A percentile compares a stretch with the other conserved stretches of the same genome.
Conservation (phyloP, 2,888 invertebrate genomes). For the Nephrotoma flavescens region DNA sequence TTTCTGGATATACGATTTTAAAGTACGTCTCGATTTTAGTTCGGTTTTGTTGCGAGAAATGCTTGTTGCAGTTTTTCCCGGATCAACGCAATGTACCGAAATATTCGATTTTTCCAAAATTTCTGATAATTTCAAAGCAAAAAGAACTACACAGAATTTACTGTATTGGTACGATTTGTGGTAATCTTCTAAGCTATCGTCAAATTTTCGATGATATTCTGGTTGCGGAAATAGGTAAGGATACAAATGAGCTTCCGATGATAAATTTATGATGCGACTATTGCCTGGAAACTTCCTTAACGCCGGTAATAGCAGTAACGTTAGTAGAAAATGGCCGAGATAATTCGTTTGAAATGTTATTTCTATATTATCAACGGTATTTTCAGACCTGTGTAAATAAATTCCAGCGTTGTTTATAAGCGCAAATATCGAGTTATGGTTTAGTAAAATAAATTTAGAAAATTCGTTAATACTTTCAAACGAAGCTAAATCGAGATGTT, state of each 20-base stretch:
- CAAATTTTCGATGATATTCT: slow-evolving; percentile 10
- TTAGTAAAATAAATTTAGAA: slow-evolving; percentile 21
- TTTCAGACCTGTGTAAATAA: slow-evolving; percentile 34
- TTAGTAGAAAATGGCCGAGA: slow-evolving; percentile 34
- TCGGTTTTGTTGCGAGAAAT: slow-evolving; percentile 29
- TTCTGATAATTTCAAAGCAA: slow-evolving; percentile 9
- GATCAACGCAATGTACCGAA: slow-evolving; percentile 31
- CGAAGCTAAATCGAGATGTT: slow-evolving; percentile 27
- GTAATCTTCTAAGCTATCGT: slow-evolving; percentile 7
- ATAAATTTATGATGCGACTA: slow-evolving; percentile 34
- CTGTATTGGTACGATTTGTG: slow-evolving; percentile 11
- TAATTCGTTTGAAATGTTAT: slow-evolving; percentile 40
- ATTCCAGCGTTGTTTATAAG: slow-evolving; percentile 40
- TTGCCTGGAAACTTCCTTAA: slow-evolving; percentile 27
- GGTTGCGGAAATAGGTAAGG: slow-evolving; percentile 7
- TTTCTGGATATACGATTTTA: slow-evolving; percentile 28
- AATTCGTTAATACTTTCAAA: slow-evolving; percentile 28
- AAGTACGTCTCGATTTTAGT: slow-evolving; percentile 19
- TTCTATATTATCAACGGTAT: slow-evolving; percentile 37
- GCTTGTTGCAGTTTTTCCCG: slow-evolving; percentile 32
- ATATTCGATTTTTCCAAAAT: slow-evolving; percentile 22
- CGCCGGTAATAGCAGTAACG: slow-evolving; percentile 31
- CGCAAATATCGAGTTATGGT: slow-evolving; percentile 25
- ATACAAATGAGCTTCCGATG: slow-evolving; percentile 28
- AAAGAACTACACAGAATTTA: slow-evolving; percentile 12